Conservation (phyloP, 2,113 vertebrate species). For the Lepus americanus region DNA sequence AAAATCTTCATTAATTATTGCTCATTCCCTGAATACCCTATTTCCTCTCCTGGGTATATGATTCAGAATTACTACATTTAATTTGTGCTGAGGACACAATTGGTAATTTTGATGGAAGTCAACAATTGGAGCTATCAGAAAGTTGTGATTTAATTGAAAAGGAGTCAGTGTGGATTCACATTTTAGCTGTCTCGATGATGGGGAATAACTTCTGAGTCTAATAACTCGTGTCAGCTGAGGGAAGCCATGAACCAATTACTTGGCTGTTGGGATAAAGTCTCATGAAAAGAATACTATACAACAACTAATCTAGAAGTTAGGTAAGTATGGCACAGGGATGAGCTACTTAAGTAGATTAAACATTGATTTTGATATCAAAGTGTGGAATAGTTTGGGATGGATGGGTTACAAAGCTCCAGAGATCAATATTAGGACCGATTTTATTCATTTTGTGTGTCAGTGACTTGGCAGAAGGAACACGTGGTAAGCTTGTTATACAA, state of each 20-base stretch:
- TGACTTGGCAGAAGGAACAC: conserved; percentile 74
- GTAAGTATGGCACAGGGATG: conserved; percentile 43
- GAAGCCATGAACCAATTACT: conserved; percentile 52
- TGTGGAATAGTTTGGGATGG: conserved; percentile 63
- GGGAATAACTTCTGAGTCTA: conserved; percentile 59
- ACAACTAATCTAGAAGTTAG: conserved; percentile 48
- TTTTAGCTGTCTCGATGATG: neutral
- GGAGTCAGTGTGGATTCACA: neutral
- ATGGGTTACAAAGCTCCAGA: conserved; percentile 54
- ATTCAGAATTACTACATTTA: conserved; percentile 54
- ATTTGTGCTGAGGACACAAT: conserved; percentile 34
- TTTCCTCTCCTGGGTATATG: neutral
- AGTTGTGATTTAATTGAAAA: conserved; percentile 61
- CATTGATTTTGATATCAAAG: conserved; percentile 69
- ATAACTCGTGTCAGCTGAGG: conserved; percentile 8
- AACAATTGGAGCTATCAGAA: conserved; percentile 23
- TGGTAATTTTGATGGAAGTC: conserved; percentile 33
- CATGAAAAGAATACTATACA: conserved; percentile 7
- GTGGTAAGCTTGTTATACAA: conserved; percentile 70
- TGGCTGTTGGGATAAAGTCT: conserved; percentile 42
- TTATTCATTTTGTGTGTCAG: conserved; percentile 77
- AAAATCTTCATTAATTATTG: conserved; percentile 39
- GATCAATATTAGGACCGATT: conserved; percentile 73
- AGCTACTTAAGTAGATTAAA: conserved; percentile 75
- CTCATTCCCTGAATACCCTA: neutral